Percentiles rank a stretch among this genome's conserved stretches.
Evolutionary conservation across 2,888 invertebrate genomes (phyloP).

Genomic region (Antheraea yamamai): DNA sequence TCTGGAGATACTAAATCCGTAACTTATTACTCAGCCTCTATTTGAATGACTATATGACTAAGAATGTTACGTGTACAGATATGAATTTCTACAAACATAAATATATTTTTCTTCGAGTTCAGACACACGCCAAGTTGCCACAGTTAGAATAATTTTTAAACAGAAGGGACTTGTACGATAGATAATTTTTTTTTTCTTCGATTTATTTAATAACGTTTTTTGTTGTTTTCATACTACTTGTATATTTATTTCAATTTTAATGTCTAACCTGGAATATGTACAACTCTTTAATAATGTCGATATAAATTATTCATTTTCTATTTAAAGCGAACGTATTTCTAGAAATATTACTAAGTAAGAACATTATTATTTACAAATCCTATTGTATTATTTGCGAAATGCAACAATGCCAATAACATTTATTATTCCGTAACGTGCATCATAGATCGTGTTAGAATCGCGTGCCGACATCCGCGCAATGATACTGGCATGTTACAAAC

Average conservation of each 20-base stretch:
- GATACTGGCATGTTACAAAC: constrained; percentile 31
- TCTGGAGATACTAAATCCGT: too few relatives aligned
- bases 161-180: too few relatives aligned
- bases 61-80: too few relatives aligned
- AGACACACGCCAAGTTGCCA: too few relatives aligned
- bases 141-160: too few relatives aligned
- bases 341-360: neutral
- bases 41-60: too few relatives aligned
- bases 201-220: too few relatives aligned
- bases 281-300: neutral
- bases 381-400: constrained; percentile 6
- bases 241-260: neutral
- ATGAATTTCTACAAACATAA: too few relatives aligned
- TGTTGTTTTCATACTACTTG: too few relatives aligned
- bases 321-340: neutral
- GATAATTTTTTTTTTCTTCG: too few relatives aligned
- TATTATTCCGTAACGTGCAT: constrained; percentile 16
- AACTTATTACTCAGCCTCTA: too few relatives aligned
- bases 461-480: constrained; percentile 21
- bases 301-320: neutral
- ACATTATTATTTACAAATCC: constrained; percentile 10
- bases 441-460: neutral
- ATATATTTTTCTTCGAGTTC: too few relatives aligned
- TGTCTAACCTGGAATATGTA: neutral
- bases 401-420: constrained; percentile 5